Evolutionary conservation across 2,113 vertebrate genomes (phyloP).

Genomic region (Tretioscincus oriximinensis): DNA sequence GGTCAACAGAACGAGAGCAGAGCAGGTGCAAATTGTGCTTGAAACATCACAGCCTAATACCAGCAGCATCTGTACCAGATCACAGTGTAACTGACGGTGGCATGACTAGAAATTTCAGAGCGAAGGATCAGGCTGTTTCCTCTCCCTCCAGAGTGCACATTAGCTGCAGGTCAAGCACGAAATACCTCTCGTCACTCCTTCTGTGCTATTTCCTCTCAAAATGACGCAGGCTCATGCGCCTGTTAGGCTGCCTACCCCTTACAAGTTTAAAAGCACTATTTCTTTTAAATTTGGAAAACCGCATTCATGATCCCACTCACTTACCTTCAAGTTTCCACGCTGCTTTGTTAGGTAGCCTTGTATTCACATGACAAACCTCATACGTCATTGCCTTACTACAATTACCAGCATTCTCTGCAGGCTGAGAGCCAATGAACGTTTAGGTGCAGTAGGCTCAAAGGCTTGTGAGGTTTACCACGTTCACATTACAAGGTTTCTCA

Average conservation of each 20-base stretch:
- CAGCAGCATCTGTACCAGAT: constrained; percentile 18
- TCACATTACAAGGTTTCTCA: too few species aligned
- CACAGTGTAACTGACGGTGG: neutral
- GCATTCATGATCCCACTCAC: too few species aligned
- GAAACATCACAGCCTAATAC: neutral
- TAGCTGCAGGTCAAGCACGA: neutral
- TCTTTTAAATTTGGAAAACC: too few species aligned
- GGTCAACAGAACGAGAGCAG: neutral
- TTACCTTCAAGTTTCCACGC: too few species aligned
- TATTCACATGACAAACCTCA: too few species aligned
- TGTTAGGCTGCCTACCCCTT: neutral
- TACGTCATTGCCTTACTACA: too few species aligned
- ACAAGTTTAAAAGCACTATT: too few species aligned
- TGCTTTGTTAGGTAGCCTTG: too few species aligned
- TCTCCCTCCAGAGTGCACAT: neutral
- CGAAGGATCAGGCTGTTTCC: neutral
- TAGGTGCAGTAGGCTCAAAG: too few species aligned
- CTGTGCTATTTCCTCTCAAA: neutral
- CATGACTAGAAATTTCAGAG: neutral
- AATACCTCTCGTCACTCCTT: neutral
- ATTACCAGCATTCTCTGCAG: too few species aligned
- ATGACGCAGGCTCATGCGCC: neutral
- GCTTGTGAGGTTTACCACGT: too few species aligned
- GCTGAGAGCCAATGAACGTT: too few species aligned
- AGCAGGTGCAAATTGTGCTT: neutral